These are phyloP conservation scores for Eupeodes latifasciatus DNA, from an alignment of 2,888 invertebrate genomes.

Conservation along the genomic window DNA sequence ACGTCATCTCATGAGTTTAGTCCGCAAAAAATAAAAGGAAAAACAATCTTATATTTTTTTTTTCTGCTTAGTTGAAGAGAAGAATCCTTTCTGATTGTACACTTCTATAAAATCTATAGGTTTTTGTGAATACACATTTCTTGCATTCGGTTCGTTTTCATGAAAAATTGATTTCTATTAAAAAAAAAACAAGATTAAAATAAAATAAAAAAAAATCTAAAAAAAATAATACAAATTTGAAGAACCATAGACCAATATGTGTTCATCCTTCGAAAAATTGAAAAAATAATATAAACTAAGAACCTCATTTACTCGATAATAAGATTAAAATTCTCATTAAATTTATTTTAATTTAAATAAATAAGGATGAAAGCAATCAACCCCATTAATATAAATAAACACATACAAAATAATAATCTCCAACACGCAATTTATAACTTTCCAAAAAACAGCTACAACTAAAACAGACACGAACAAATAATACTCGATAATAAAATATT, in stretches of 20 bases:
- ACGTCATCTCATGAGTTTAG: conserved; percentile 53
- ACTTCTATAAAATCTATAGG: not conserved
- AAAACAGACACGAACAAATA: not conserved
- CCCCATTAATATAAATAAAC: not conserved
- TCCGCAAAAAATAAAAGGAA: conserved; percentile 39
- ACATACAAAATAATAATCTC: not conserved
- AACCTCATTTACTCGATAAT: not conserved
- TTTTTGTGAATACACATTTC: not conserved
- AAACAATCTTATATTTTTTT: conserved; percentile 5
- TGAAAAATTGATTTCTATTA: not conserved
- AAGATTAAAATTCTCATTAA: not conserved
- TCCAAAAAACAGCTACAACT: not conserved
- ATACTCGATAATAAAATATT: conserved; percentile 37
- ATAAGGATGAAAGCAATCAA: not conserved
- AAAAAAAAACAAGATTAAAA: not conserved
- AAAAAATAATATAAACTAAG: not conserved
- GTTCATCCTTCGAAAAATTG: not conserved
- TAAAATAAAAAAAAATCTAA: no score
- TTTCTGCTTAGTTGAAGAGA: not conserved
- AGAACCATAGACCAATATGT: not conserved
- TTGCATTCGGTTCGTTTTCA: not conserved
- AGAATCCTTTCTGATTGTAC: conserved; percentile 25
- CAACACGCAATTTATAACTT: not conserved
- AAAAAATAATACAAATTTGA: no score
- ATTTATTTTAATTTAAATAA: not conserved